These are phyloP conservation scores for Taxidea taxus DNA, from an alignment of 2,113 vertebrate genomes.

Conservation along the genomic window DNA sequence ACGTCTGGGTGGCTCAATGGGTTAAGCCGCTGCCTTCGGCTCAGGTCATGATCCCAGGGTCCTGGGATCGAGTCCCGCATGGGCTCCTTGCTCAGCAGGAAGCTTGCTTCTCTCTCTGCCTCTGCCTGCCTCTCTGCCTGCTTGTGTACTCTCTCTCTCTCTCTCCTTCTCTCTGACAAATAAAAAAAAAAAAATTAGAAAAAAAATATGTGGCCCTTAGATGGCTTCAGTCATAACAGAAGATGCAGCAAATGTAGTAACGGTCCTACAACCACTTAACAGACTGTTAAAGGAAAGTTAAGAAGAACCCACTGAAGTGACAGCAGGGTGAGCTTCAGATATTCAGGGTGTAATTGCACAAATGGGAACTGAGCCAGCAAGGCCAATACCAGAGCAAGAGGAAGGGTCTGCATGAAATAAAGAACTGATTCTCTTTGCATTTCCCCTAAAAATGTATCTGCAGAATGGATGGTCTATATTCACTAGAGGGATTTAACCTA, in stretches of 20 bases:
- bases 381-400: neutral
- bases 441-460: neutral
- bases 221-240: neutral
- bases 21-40: too few species aligned
- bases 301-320: slow-evolving; percentile 19
- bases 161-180: too few species aligned
- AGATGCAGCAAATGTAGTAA: neutral
- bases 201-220: neutral
- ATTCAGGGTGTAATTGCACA: slow-evolving; percentile 17
- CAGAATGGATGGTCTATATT: neutral
- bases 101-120: too few species aligned
- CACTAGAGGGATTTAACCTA: neutral
- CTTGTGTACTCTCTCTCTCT: too few species aligned
- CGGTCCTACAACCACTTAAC: neutral
- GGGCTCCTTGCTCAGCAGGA: too few species aligned
- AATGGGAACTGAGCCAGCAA: neutral
- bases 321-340: slow-evolving; percentile 9
- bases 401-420: neutral
- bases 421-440: neutral
- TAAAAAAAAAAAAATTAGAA: too few species aligned
- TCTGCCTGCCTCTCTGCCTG: too few species aligned
- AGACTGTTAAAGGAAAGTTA: slow-evolving; percentile 15
- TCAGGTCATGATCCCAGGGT: too few species aligned
- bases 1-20: too few species aligned
- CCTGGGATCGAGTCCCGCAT: too few species aligned